Evolutionary conservation across 2,888 invertebrate species (phyloP), one percentile per base, ranked within the genome.

Genomic region (Pseudoips prasinana): DNA sequence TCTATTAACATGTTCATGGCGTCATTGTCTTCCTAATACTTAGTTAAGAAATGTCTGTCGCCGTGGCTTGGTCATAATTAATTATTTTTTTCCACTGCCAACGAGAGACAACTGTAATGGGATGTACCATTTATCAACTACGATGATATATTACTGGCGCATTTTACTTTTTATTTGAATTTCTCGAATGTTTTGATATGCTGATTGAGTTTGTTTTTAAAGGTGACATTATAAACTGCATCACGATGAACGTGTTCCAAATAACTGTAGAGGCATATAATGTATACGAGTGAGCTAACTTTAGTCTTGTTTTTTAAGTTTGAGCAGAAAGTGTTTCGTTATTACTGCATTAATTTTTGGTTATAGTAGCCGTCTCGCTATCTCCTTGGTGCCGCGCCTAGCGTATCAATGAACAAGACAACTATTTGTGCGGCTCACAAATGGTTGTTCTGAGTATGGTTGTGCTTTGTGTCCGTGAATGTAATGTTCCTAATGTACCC

Each of bases 51-150:
- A 60, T 56, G 54, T 63, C 57, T 51, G 56, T 56, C 3, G 14
- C 3, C 46, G 42, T 38, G 7, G 37, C 37, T 33, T 52, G 38
- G 65, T 64, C 58, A 51, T 69, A 64, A 71, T 69, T 69, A 67
- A 69, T 71, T 66, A 60, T 64, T 68, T 62, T 64, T 62, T 64
- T 64, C 61, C 58, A 58, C 62, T 62, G 70, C 67, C 72, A 64
- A 58, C 62, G 53, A 36, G 43, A 57, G 58, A 65, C 64, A 60
- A 62, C 53, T 60, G 46, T 60, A 60, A 66, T 58, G 59, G 53
- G 43, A 48, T 41, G 27, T 39, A 53, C 46, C 54, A 64, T 70
- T 58, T 49, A 69, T 71, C 68, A 69, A 56, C 29, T 29, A 36
- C 30, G 34, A 57, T 63, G 63, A 68, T 60, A 52, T 51, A 60